phyloP scores from a whole-genome alignment of 2,888 invertebrate genomes.

The Masnerella sp. region DNA sequence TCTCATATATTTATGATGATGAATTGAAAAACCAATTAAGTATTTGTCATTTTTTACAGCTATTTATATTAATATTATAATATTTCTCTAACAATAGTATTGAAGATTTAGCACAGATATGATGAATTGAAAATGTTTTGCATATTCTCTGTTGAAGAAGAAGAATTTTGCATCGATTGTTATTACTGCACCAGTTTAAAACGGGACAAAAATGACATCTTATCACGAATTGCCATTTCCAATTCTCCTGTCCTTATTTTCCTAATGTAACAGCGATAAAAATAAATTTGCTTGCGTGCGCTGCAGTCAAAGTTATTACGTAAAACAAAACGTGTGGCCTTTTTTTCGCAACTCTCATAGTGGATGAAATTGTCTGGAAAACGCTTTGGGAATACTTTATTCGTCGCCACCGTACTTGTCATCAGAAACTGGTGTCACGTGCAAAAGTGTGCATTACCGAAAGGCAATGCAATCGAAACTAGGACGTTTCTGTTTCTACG shows the following conservation, averaged over 20 bases:
- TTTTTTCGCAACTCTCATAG: conserved; percentile 23
- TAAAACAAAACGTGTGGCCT: conserved; percentile 31
- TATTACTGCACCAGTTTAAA: not conserved
- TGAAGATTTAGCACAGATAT: too few species aligned
- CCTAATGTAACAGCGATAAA: conserved; percentile 15
- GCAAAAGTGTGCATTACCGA: conserved; percentile 58
- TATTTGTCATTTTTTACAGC: too few species aligned
- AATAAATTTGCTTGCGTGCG: conserved; percentile 31
- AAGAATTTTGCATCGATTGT: too few species aligned
- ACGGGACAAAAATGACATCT: not conserved
- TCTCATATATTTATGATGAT: too few species aligned
- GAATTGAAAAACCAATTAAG: too few species aligned
- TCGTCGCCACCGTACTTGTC: conserved; percentile 39
- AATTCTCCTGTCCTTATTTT: not conserved
- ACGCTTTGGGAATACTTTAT: conserved; percentile 55
- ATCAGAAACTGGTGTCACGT: conserved; percentile 56
- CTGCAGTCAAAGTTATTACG: conserved; percentile 22
- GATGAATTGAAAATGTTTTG: too few species aligned
- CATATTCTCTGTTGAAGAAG: too few species aligned
- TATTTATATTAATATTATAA: too few species aligned
- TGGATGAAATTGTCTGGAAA: conserved; percentile 54
- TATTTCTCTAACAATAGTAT: too few species aligned
- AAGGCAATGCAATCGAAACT: conserved; percentile 59
- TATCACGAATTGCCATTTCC: conserved; percentile 1
- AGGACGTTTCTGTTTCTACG: conserved; percentile 53